Conservation (phyloP, 2,888 invertebrate species). For the Cephonodes hylas region DNA sequence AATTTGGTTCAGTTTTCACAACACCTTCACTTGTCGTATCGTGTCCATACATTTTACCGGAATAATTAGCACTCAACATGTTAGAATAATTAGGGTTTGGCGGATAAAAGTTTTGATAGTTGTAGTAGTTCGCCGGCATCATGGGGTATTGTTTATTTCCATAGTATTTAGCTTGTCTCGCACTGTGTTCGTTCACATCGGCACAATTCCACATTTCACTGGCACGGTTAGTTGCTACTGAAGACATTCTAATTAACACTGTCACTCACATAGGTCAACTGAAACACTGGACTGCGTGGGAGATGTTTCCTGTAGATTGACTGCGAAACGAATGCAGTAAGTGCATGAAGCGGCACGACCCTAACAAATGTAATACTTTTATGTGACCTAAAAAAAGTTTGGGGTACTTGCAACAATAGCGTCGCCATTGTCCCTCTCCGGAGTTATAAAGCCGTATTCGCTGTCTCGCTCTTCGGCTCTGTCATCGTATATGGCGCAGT, state of each 20-base stretch:
- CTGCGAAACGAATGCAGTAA: conserved; percentile 77
- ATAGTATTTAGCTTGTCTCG: conserved; percentile 47
- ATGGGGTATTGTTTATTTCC: conserved; percentile 53
- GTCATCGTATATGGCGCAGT: conserved; percentile 24
- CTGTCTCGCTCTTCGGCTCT: conserved; percentile 49
- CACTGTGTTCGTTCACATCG: conserved; percentile 58
- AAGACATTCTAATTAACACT: conserved; percentile 54
- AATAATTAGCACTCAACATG: conserved; percentile 40
- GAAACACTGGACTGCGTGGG: conserved; percentile 65
- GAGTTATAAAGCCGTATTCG: conserved; percentile 66
- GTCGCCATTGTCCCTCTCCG: conserved; percentile 74
- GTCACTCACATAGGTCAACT: conserved; percentile 42
- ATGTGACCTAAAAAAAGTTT: conserved; percentile 80
- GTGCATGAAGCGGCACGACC: conserved; percentile 71
- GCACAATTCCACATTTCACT: conserved; percentile 71
- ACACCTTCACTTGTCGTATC: conserved; percentile 37
- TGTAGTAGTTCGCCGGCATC: conserved; percentile 46
- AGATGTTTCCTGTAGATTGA: conserved; percentile 63
- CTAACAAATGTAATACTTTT: conserved; percentile 79
- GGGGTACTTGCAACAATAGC: conserved; percentile 79
- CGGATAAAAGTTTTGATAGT: conserved; percentile 55
- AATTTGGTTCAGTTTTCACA: conserved; percentile 63
- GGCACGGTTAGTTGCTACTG: conserved; percentile 60
- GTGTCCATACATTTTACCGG: conserved; percentile 42
- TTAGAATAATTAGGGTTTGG: conserved; percentile 54